These are phyloP conservation scores for Aviceda subcristata DNA, from an alignment of 2,113 vertebrate species.

Conservation along the genomic window DNA sequence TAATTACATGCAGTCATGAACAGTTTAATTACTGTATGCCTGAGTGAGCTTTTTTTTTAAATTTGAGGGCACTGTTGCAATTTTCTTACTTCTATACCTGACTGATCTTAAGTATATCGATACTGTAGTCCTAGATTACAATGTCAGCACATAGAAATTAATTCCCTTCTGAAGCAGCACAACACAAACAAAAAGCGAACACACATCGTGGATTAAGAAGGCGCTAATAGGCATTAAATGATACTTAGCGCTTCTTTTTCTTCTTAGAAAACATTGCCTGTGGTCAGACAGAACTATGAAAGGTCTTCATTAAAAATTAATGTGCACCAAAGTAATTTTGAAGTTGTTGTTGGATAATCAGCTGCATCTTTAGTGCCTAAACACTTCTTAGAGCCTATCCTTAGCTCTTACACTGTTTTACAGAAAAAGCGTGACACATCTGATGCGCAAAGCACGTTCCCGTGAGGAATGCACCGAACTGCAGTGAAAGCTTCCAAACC, in stretches of 20 bases:
- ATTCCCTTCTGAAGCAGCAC: not conserved
- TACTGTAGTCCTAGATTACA: not conserved
- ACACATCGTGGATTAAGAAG: not conserved
- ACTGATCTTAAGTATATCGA: not conserved
- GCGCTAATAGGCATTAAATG: not conserved
- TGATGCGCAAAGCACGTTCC: not conserved
- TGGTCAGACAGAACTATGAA: not conserved
- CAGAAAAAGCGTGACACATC: not conserved
- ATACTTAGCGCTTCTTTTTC: not conserved
- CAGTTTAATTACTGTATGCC: constrained; percentile 77
- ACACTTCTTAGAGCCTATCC: not conserved
- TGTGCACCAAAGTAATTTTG: not conserved
- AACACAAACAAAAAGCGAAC: not conserved
- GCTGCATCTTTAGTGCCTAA: not conserved
- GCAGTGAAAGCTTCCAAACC: not conserved
- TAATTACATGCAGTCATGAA: constrained; percentile 78
- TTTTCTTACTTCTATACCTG: constrained; percentile 37
- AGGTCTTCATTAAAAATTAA: not conserved
- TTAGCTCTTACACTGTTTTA: not conserved
- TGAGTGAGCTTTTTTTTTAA: not conserved
- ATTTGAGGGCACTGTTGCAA: not conserved
- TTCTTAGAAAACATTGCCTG: not conserved
- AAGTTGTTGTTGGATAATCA: not conserved
- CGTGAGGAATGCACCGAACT: not conserved
- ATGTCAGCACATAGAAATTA: not conserved